Conservation (phyloP, 1,140 invertebrate genomes). For the Watersipora subatra region DNA sequence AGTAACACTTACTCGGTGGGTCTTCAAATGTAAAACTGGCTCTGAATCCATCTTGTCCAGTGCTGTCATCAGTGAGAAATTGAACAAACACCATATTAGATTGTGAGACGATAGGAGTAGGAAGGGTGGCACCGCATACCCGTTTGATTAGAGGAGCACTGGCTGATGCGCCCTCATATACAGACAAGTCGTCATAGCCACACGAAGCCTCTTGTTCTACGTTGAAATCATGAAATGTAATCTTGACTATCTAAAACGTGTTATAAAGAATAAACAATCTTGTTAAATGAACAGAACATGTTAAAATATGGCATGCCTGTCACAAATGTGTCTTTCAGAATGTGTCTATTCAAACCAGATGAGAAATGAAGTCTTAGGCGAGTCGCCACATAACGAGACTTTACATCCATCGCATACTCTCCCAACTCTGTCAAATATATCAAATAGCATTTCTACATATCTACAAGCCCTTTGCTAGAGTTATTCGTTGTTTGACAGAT, state of each 20-base stretch:
- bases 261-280: no score
- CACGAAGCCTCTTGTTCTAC: not conserved
- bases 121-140: slow-evolving; percentile 15
- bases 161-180: slow-evolving; percentile 13
- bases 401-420: no score
- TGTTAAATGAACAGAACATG: no score
- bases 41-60: slow-evolving; percentile 13
- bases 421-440: no score
- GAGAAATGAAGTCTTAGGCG: no score
- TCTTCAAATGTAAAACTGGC: slow-evolving; percentile 11
- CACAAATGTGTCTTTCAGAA: no score
- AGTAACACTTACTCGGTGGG: not conserved
- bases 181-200: slow-evolving; percentile 11
- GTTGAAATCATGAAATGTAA: not conserved
- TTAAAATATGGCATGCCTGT: no score
- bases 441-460: no score
- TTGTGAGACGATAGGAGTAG: slow-evolving; percentile 11
- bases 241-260: not conserved
- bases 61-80: slow-evolving; percentile 14
- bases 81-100: slow-evolving; percentile 9
- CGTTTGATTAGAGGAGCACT: slow-evolving; percentile 6
- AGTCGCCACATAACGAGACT: no score
- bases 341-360: no score
- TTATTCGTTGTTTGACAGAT: no score
- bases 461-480: no score